Base-by-base conservation (phyloP, 2,888 invertebrate species). In the Melinaea marsaeus region DNA sequence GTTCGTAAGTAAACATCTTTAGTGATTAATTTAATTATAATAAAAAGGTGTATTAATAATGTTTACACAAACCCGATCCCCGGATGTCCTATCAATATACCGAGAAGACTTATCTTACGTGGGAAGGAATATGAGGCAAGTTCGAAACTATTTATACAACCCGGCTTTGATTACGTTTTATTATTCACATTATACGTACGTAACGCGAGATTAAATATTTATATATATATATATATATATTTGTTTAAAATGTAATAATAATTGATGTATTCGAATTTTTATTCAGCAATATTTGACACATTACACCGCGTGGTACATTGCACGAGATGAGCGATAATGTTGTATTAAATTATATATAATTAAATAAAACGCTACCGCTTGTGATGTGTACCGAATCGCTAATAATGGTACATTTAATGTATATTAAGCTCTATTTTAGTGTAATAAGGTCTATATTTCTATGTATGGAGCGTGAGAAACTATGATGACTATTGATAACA, bases 381-480 rank as follows among this genome's bases (percentile, higher is more conserved):
- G 59, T 67, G 11, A 7, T 57, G 70, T 71, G 57, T 7, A 63
- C 67, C 69, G 64, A 7, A 61, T 48, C 32, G 9, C 57, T 22
- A 13, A 48, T 22, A 37, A 32, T 42, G 42, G 7, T 35, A 47
- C n/a, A 1, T 37, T 35, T n/a, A 58, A 61, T 47, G 61, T 55
- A 68, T 57, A 57, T 33, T 61, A 42, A 0, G 63, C 70, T 72
- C 56, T 65, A 67, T 63, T 4, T 0, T 6, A 0, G 3, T 0
- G 3, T 0, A 4, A 54, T 66, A 64, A 72, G 74, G 58, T 64
- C 64, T 61, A 75, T 60, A 69, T 71, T 76, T 61, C 58, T 6
- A 11, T 62, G 69, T 9, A 45, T 6, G 0, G 9, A 69, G 73
- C 81, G 83, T 84, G 83, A 81, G 85, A 85, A 84, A 80, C 77